phyloP scores from a whole-genome alignment of 2,888 invertebrate species.

The Linnaemya vulpina region DNA sequence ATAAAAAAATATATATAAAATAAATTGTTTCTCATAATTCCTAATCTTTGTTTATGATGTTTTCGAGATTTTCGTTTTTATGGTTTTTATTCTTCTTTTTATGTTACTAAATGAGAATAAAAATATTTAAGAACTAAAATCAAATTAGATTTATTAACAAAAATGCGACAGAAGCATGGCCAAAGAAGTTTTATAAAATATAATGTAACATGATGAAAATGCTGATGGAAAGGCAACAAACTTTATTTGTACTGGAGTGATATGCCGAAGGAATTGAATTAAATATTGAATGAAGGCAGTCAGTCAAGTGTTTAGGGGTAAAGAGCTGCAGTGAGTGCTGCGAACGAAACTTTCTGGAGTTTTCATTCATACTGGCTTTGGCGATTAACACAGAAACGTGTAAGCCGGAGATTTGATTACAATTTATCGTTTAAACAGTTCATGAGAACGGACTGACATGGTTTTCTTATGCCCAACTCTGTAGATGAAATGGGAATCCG shows the following conservation, averaged over 20 bases:
- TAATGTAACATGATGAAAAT: not conserved
- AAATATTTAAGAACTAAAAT: conserved; percentile 17
- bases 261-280: not conserved
- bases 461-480: too few species aligned
- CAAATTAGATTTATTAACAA: conserved; percentile 49
- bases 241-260: not conserved
- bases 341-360: too few species aligned
- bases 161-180: not conserved
- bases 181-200: conserved; percentile 4
- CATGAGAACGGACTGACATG: too few species aligned
- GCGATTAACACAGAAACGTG: too few species aligned
- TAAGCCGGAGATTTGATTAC: too few species aligned
- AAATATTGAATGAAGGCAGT: not conserved
- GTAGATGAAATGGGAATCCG: too few species aligned
- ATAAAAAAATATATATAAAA: conserved; percentile 3
- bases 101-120: not conserved
- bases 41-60: conserved; percentile 27
- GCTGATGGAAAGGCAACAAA: not conserved
- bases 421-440: too few species aligned
- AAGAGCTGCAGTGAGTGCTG: not conserved
- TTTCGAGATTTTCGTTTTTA: conserved; percentile 14
- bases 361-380: too few species aligned
- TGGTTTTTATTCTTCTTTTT: conserved; percentile 16
- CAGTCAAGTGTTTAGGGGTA: not conserved
- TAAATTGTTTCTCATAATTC: conserved; percentile 6